These are phyloP conservation scores for Anastrepha obliqua DNA, from an alignment of 1,140 invertebrate genomes.

Conservation along the genomic window DNA sequence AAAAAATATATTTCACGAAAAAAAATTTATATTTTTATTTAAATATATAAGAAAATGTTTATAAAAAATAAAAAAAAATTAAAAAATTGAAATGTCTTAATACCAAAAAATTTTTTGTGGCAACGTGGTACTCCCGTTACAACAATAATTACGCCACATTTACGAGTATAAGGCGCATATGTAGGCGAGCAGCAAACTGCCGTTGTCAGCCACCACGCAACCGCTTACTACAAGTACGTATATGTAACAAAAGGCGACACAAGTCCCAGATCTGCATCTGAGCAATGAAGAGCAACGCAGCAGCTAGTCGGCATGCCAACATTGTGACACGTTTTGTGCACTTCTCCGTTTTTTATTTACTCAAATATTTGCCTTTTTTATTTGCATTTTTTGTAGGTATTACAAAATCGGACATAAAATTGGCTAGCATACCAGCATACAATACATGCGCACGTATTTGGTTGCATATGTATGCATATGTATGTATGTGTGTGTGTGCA, in stretches of 20 bases:
- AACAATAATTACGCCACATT: no score
- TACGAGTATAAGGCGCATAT: background rate
- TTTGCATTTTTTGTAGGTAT: slow-evolving; percentile 31
- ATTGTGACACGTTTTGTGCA: slow-evolving; percentile 10
- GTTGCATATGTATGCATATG: background rate
- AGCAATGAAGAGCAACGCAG: background rate
- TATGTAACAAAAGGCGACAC: background rate
- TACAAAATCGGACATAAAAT: slow-evolving; percentile 13
- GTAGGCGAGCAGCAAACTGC: background rate
- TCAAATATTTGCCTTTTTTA: slow-evolving; percentile 13
- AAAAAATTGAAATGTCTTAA: no score
- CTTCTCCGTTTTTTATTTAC: background rate
- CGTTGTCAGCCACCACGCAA: background rate
- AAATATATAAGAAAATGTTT: no score
- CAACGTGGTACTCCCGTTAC: no score
- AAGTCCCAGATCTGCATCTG: background rate
- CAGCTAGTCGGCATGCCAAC: background rate
- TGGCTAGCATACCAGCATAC: background rate
- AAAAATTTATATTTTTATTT: no score
- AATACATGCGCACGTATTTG: no score
- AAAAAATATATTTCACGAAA: no score
- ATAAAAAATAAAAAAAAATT: no score
- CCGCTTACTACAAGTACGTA: background rate
- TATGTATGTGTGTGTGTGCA: background rate
- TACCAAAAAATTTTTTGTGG: no score